Evolutionary conservation across 2,113 vertebrate genomes (phyloP).

Genomic region (Scytalopus superciliaris): DNA sequence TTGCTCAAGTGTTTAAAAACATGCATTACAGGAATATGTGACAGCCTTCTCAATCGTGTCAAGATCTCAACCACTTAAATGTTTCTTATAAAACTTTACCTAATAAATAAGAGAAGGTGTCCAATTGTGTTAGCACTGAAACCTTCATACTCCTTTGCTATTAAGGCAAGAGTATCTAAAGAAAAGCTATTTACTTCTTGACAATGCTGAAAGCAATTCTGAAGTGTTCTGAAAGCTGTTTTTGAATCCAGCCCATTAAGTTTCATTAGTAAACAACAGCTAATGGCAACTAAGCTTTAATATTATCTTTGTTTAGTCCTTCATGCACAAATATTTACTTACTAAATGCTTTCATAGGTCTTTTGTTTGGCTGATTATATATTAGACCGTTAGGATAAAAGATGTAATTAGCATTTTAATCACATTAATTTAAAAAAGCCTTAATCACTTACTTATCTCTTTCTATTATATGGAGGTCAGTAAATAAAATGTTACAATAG

Average conservation of each 20-base stretch:
- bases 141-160: background rate
- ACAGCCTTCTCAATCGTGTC: background rate
- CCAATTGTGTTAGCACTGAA: background rate
- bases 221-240: background rate
- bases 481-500: conserved; percentile 69
- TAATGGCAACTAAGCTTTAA: background rate
- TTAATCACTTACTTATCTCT: conserved; percentile 69
- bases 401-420: conserved; percentile 66
- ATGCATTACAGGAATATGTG: background rate
- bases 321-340: conserved; percentile 62
- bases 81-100: background rate
- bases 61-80: background rate
- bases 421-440: conserved; percentile 59
- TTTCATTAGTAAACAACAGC: background rate
- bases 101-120: background rate
- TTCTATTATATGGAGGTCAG: conserved; percentile 49
- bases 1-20: background rate
- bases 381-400: conserved; percentile 62
- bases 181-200: background rate
- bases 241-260: background rate
- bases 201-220: background rate
- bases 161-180: background rate
- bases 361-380: conserved; percentile 57
- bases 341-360: conserved; percentile 55
- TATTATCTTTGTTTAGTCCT: background rate